Evolutionary conservation across 2,888 invertebrate genomes (phyloP), one percentile per base, ranked within the genome.

Genomic region (Harmothoe impar): DNA sequence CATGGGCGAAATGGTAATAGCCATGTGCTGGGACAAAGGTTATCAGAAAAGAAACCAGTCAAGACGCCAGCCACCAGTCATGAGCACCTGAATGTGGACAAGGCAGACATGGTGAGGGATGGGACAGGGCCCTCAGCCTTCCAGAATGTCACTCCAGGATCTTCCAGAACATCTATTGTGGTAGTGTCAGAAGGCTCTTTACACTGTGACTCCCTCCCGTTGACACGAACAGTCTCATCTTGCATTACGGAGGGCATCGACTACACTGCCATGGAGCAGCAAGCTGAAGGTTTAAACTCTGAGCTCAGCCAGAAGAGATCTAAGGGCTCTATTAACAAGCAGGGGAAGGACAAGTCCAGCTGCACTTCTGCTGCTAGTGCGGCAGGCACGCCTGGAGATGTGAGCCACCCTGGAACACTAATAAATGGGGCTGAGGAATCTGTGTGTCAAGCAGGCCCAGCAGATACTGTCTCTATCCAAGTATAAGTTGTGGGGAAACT

Each of bases 101-200:
- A 90, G 25, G 78, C 89, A 51, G 56, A 89, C 62, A n/a, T 29
- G 20, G 91, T 89, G 0, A 20, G 35, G 23, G 85, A 90, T 43
- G 89, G 31, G 12, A 35, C 33, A 35, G 94, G 93, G 51, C 94
- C 93, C 20, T 93, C 93, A 0, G 94, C 94, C 78, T 93, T 94
- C 77, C 93, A 93, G 52, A 93, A 93, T n/a, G 91, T 94, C 35
- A 90, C 94, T 23, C 91, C 93, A 1, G 93, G 93, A 0, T 92
- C 93, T 1, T 94, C 94, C 92, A 91, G 91, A 43, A 91, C 92
- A 12, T 90, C 91, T 29, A 91, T 91, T 20, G 88, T 93, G 10
- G 93, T 93, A 10, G 91, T 91, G 25, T 92, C 92, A n/a, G 81
- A 35, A 25, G 92, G 91, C 12, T 90, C 92, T 0, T 78, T 51